phyloP scores from a whole-genome alignment of 2,113 vertebrate species.

The Oncorhynchus masou region DNA sequence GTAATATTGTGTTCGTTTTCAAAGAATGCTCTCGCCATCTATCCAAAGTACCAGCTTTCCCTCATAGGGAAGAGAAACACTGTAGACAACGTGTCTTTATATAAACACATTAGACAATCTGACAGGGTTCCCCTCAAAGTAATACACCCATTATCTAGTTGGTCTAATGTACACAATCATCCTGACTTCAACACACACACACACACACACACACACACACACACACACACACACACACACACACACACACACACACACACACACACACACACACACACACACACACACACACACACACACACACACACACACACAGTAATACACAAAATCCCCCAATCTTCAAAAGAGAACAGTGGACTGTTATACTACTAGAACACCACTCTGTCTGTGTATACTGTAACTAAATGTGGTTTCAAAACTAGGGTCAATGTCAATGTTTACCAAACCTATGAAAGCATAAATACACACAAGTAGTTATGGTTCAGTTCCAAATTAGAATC shows the following conservation, averaged over 20 bases:
- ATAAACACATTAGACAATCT: slow-evolving; percentile 8
- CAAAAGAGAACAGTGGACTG: neutral
- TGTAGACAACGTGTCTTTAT: slow-evolving; percentile 28
- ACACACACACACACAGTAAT: no score
- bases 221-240: no score
- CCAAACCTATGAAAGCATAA: neutral
- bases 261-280: no score
- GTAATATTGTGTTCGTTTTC: slow-evolving; percentile 10
- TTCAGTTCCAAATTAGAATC: neutral
- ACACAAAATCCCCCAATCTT: no score
- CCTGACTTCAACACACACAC: neutral
- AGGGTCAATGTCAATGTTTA: slow-evolving; percentile 34
- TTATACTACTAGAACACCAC: slow-evolving; percentile 28
- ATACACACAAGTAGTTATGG: slow-evolving; percentile 8
- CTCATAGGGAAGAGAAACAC: slow-evolving; percentile 3
- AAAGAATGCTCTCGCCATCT: slow-evolving; percentile 11
- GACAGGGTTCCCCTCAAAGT: slow-evolving; percentile 40
- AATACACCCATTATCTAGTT: slow-evolving; percentile 40
- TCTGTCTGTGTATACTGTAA: neutral
- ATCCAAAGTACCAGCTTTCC: neutral
- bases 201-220: no score
- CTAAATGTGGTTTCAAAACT: slow-evolving; percentile 37
- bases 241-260: no score
- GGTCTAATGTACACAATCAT: slow-evolving; percentile 58
- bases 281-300: no score